Conservation (phyloP, 1,140 invertebrate species). For the Rhagoletis zephyria region DNA sequence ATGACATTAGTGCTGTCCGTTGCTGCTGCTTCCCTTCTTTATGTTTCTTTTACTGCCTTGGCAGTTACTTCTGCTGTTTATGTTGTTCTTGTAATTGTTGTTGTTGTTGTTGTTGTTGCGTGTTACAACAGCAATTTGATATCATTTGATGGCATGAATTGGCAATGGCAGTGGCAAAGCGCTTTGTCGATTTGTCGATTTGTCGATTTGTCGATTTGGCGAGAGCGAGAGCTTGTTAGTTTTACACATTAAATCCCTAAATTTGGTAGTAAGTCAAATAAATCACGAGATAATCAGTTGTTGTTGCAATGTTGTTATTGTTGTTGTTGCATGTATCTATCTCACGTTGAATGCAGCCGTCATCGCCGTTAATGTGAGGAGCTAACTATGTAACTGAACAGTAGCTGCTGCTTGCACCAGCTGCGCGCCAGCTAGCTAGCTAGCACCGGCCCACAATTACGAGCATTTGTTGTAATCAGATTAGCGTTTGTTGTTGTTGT, state of each 20-base stretch:
- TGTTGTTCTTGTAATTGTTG: too few species aligned
- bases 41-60: not conserved
- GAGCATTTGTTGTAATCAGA: slow-evolving; percentile 31
- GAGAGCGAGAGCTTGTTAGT: slow-evolving; percentile 56
- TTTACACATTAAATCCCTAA: slow-evolving; percentile 57
- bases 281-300: slow-evolving; percentile 58
- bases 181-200: slow-evolving; percentile 42
- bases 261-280: slow-evolving; percentile 58
- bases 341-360: too few species aligned
- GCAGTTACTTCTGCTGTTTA: not conserved
- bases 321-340: not conserved
- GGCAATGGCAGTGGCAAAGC: slow-evolving; percentile 38
- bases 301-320: not conserved
- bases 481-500: slow-evolving; percentile 2
- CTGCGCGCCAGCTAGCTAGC: not conserved
- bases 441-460: not conserved
- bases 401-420: not conserved
- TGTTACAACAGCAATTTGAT: slow-evolving; percentile 54
- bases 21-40: not conserved
- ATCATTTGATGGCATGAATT: slow-evolving; percentile 50
- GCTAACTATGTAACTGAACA: not conserved
- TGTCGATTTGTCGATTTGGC: slow-evolving; percentile 16
- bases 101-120: slow-evolving; percentile 28
- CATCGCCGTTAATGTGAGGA: slow-evolving; percentile 30
- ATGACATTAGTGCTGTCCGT: not conserved